A percentile compares a stretch with the other conserved stretches of the same genome.
Evolutionary conservation across 2,797 vertebrate species (phyloP).

Genomic region (Alca torda): DNA sequence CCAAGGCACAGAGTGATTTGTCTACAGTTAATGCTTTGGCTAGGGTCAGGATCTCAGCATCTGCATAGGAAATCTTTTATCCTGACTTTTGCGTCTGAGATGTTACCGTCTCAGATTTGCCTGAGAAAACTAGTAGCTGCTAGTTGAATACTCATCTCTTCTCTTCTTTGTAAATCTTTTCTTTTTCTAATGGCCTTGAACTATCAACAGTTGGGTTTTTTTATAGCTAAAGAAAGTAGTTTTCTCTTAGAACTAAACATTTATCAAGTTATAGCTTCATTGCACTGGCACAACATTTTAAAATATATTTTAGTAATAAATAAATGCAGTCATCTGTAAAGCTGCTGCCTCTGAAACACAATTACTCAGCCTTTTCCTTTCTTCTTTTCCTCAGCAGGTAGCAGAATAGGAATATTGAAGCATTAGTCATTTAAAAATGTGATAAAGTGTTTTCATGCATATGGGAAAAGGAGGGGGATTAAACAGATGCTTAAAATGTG

Average conservation of each 20-base stretch:
- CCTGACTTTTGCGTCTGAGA: background rate
- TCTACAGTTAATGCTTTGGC: background rate
- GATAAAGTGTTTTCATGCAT: constrained; percentile 6
- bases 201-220: background rate
- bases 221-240: background rate
- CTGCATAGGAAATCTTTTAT: background rate
- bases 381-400: constrained; percentile 30
- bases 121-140: background rate
- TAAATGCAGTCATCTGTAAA: constrained; percentile 8
- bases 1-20: background rate
- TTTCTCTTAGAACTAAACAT: background rate
- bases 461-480: background rate
- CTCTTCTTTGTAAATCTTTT: background rate
- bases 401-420: constrained; percentile 15
- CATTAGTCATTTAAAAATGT: constrained; percentile 33
- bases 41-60: background rate
- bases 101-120: background rate
- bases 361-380: constrained; percentile 9
- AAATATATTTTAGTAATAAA: constrained; percentile 29
- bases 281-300: background rate
- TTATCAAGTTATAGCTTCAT: background rate
- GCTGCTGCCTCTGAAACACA: constrained; percentile 30
- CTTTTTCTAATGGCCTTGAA: background rate
- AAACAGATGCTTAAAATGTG: background rate
- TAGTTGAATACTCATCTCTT: background rate